These are phyloP conservation scores for Euphonia xanthogaster DNA, from an alignment of 2,797 vertebrate species.

Conservation along the genomic window DNA sequence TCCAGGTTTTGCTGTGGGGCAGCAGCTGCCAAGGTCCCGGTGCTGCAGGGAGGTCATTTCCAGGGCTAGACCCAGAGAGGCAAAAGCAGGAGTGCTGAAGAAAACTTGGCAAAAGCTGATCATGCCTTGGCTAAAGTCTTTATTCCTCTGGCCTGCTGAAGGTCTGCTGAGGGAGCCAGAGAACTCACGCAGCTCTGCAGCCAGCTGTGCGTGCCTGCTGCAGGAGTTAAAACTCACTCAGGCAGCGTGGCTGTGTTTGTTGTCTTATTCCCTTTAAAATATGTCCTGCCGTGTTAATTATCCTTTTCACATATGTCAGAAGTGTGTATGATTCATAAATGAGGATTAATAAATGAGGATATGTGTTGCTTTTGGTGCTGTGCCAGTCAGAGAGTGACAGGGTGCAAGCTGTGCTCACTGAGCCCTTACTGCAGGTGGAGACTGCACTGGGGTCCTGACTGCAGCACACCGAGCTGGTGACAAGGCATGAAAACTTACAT, in stretches of 20 bases:
- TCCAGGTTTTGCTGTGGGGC: neutral
- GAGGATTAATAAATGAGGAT: neutral
- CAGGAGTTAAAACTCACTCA: neutral
- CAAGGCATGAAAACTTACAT: neutral
- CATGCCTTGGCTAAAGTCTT: neutral
- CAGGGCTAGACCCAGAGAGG: neutral
- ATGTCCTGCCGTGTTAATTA: neutral
- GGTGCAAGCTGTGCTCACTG: neutral
- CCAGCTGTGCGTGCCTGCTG: fast-evolving
- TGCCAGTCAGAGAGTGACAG: fast-evolving
- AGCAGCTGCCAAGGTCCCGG: neutral
- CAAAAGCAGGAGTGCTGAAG: neutral
- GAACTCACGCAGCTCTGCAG: neutral
- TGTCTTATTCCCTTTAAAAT: neutral
- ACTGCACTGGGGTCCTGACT: neutral
- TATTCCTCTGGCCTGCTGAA: neutral
- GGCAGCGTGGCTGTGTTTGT: neutral
- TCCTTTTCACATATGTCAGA: neutral
- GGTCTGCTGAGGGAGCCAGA: neutral
- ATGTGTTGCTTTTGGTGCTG: neutral
- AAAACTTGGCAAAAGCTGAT: neutral
- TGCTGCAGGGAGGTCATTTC: neutral
- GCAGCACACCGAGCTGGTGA: neutral
- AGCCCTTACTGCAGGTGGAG: neutral
- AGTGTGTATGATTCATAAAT: neutral